phyloP scores from a whole-genome alignment of 2,113 vertebrate genomes.

The Cepphus grylle region DNA sequence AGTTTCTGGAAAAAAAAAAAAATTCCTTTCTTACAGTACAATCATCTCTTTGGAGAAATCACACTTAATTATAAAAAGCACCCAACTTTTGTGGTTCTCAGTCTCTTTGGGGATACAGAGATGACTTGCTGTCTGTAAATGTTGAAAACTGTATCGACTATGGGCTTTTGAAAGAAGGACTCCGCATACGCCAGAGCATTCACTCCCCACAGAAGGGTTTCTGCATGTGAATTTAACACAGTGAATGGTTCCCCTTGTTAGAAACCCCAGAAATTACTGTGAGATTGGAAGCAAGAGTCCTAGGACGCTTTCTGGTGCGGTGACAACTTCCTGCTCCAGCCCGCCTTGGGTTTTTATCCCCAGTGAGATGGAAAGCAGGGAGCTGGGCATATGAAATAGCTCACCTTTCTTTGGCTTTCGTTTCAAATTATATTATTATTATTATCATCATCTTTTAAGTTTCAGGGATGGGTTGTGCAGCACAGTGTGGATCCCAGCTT shows the following conservation, averaged over 20 bases:
- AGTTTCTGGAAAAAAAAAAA: neutral
- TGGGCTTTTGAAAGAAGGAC: neutral
- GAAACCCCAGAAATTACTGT: neutral
- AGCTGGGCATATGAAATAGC: rapidly evolving
- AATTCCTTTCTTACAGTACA: neutral
- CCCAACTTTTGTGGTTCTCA: neutral
- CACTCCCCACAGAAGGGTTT: neutral
- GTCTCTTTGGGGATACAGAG: neutral
- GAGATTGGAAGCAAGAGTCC: neutral
- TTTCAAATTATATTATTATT: neutral
- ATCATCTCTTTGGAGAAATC: neutral
- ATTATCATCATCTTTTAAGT: neutral
- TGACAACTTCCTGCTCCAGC: neutral
- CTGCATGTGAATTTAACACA: neutral
- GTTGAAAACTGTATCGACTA: neutral
- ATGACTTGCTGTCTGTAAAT: neutral
- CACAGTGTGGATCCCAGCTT: too few relatives aligned
- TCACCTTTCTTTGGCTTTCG: neutral
- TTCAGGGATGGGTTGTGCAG: neutral
- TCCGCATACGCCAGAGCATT: neutral
- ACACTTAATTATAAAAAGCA: neutral
- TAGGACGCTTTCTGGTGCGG: neutral
- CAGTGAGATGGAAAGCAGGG: neutral
- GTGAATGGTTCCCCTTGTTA: neutral
- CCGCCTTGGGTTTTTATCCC: rapidly evolving